Evolutionary conservation across 2,113 vertebrate genomes (phyloP).

Genomic region (Australoheros scitulus): DNA sequence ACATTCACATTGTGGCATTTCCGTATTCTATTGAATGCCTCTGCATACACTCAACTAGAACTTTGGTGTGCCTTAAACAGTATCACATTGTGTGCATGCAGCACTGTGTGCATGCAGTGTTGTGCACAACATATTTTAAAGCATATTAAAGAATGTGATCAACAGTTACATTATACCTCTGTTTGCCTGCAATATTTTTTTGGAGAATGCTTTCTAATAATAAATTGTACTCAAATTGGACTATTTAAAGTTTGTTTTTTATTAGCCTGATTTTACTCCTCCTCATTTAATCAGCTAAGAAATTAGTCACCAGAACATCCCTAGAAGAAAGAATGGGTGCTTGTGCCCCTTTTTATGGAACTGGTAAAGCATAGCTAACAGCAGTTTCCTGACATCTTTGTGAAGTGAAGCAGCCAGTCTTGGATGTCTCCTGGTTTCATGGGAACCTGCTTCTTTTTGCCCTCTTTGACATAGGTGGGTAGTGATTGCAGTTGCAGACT

Average conservation of each 20-base stretch:
- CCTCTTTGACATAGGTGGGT: slow-evolving; percentile 17
- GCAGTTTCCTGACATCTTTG: slow-evolving; percentile 17
- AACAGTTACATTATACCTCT: too few species aligned
- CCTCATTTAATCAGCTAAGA: not conserved
- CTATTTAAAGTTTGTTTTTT: not conserved
- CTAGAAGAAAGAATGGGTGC: slow-evolving; percentile 4
- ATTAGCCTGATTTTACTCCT: not conserved
- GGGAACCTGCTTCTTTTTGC: not conserved
- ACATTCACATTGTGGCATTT: not conserved
- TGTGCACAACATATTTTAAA: too few species aligned
- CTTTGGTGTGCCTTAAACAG: not conserved
- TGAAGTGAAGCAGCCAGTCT: not conserved
- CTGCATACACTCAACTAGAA: not conserved
- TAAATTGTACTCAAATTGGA: not conserved
- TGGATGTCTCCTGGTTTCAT: not conserved
- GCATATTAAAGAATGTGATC: too few species aligned
- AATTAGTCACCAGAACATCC: not conserved
- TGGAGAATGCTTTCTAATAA: not conserved
- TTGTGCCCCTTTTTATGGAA: slow-evolving; percentile 3
- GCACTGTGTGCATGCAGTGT: not conserved
- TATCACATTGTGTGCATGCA: not conserved
- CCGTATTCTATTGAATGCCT: not conserved
- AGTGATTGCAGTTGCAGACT: slow-evolving; percentile 15
- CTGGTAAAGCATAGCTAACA: not conserved
- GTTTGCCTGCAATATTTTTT: not conserved